Evolutionary conservation across 2,888 invertebrate genomes (phyloP).

Genomic region (Ryuthela nishihirai): DNA sequence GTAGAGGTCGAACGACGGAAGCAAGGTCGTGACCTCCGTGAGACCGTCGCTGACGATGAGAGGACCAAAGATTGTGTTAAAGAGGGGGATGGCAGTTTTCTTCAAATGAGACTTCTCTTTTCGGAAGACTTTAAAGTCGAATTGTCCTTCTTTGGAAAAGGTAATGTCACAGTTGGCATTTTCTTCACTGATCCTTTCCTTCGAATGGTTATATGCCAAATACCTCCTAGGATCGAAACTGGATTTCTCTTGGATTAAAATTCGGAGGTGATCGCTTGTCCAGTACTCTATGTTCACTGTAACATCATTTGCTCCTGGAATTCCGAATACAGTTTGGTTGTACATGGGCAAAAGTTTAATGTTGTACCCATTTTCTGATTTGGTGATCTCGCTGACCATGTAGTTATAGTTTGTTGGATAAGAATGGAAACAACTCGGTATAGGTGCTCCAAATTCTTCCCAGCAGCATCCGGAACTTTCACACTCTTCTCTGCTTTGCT

Average conservation of each 20-base stretch:
- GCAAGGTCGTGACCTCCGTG: conserved; percentile 20
- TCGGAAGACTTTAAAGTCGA: background rate
- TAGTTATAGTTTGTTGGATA: background rate
- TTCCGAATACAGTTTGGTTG: background rate
- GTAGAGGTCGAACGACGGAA: conserved; percentile 18
- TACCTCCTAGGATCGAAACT: background rate
- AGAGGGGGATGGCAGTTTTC: background rate
- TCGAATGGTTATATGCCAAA: background rate
- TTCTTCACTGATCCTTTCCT: background rate
- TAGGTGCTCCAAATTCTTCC: conserved; percentile 1
- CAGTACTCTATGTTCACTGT: background rate
- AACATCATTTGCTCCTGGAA: background rate
- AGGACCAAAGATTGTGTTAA: conserved; percentile 17
- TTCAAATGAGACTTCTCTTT: conserved; percentile 1
- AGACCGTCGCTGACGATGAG: conserved; percentile 11
- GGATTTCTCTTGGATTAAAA: background rate
- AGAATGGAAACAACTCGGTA: conserved; percentile 4
- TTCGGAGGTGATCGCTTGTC: background rate
- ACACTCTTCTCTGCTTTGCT: background rate
- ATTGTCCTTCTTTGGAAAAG: background rate
- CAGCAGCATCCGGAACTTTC: conserved; percentile 2
- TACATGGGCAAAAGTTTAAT: background rate
- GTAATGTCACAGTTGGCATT: background rate
- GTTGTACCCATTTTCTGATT: background rate
- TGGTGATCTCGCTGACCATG: background rate